Evolutionary conservation across 37 sponge, comb jelly and placozoan genomes (phyloP), one percentile per base, ranked within the genome.

Genomic region (Eunapius fragilis): DNA sequence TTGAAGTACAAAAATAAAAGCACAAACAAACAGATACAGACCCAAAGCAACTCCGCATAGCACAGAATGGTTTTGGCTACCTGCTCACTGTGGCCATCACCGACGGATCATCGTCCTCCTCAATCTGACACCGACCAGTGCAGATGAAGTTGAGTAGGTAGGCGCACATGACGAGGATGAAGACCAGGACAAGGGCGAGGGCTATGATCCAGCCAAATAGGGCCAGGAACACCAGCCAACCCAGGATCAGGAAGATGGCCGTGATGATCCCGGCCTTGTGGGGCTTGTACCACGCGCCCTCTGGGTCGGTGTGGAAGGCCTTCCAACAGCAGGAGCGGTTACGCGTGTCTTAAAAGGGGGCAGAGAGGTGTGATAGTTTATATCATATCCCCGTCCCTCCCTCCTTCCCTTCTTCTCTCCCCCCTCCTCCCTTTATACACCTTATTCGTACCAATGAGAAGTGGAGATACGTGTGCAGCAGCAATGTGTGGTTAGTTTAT

Each of bases 221-320:
- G 12, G 89, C 27, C 25, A 93, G 38, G 74, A 93, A 83, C 37
- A 93, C 23, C 36, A 93, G 68, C 93, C 93, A 93, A 27, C 86
- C 89, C 5, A 93, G 50, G 37, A 93, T 58, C 10, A 93, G 93
- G 78, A 93, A 38, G 79, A 82, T 45, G 0, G 86, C 86, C 10
- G 82, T 93, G 78, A 80, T 34, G 37, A 69, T 69, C 4, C 93
- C 93, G 13, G 93, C 93, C 31, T 89, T 93, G 83, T 93, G 93
- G 17, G 93, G 93, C 41, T 86, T 86, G 78, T 82, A 93, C 93
- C 93, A 93, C 25, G 37, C 27, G 14, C 93, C 93, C 3, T 72
- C 70, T 5, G 89, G 86, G 78, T 93, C 89, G 12, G 89, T 88
- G 87, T 93, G 93, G 37, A 80, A 93, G 17, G 69, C 31, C 74